Percentiles rank a stretch among this genome's conserved stretches.
Evolutionary conservation across 1,140 invertebrate genomes (phyloP).

Genomic region (Diachasma alloeum): DNA sequence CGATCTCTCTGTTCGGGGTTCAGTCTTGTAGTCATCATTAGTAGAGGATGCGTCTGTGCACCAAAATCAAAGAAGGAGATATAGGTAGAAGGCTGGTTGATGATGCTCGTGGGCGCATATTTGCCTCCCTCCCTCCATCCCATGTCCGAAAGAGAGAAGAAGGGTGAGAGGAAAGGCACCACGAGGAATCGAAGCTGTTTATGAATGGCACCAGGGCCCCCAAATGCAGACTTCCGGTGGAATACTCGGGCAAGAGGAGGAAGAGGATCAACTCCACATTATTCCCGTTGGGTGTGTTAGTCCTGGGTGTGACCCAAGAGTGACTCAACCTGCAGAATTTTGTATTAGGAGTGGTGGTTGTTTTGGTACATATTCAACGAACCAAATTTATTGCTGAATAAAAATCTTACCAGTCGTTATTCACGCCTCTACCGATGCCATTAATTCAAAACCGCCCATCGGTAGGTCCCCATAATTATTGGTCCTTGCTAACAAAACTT

Average conservation of each 20-base stretch:
- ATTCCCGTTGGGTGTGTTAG: constrained; percentile 55
- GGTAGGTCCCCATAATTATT: neutral
- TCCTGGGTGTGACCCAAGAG: constrained; percentile 31
- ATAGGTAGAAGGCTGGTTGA: constrained; percentile 26
- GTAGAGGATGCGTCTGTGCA: constrained; percentile 39
- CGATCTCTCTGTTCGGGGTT: constrained; percentile 47
- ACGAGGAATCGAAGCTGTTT: constrained; percentile 8
- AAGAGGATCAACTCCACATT: constrained; percentile 19
- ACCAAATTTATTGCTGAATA: constrained; percentile 1
- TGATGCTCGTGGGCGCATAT: constrained; percentile 24
- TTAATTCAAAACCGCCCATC: neutral
- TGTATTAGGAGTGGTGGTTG: neutral
- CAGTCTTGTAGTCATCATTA: constrained; percentile 58
- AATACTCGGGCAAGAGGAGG: constrained; percentile 18
- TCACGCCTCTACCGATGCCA: neutral
- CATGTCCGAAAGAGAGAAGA: neutral
- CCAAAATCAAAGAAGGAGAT: constrained; percentile 31
- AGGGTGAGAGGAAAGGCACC: neutral
- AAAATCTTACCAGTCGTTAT: neutral
- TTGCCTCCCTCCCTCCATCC: constrained; percentile 12
- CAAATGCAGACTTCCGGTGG: constrained; percentile 52
- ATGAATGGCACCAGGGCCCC: neutral
- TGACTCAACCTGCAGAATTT: constrained; percentile 23
- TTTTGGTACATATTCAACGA: constrained; percentile 10
- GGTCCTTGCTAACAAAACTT: too few relatives aligned